Percentiles rank a stretch among this genome's conserved stretches.
Evolutionary conservation across 2,888 invertebrate genomes (phyloP).

Genomic region (Tiliacea aurago): DNA sequence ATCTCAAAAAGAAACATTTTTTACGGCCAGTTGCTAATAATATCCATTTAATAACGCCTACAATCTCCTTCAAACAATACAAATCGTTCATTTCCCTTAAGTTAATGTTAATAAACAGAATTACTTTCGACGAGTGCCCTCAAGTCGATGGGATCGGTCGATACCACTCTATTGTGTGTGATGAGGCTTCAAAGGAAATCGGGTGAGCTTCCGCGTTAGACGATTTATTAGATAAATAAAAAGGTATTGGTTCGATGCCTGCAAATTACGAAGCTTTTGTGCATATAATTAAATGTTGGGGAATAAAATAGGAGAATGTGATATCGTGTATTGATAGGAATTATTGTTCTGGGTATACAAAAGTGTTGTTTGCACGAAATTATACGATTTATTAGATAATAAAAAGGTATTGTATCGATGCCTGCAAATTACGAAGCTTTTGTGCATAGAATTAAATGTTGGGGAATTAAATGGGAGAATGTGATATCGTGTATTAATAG

Average conservation of each 20-base stretch:
- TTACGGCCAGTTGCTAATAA: slow-evolving; percentile 13
- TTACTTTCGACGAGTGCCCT: slow-evolving; percentile 48
- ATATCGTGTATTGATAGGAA: neutral
- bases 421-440: too few species aligned
- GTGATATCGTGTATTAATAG: too few species aligned
- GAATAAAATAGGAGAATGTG: slow-evolving; percentile 12
- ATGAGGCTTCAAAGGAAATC: slow-evolving; percentile 48
- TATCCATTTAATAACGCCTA: slow-evolving; percentile 7
- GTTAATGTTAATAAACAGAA: slow-evolving; percentile 55
- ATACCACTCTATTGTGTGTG: slow-evolving; percentile 56
- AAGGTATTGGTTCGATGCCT: slow-evolving; percentile 43
- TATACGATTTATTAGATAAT: too few species aligned
- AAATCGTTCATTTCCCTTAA: slow-evolving; percentile 24
- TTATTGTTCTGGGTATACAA: neutral
- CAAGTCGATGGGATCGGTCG: slow-evolving; percentile 46
- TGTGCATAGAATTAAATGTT: too few species aligned
- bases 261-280: slow-evolving; percentile 45
- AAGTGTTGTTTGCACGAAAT: neutral
- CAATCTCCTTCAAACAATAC: slow-evolving; percentile 30
- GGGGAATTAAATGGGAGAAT: too few species aligned
- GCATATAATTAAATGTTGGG: slow-evolving; percentile 41
- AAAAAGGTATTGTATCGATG: too few species aligned
- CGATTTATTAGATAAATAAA: slow-evolving; percentile 58
- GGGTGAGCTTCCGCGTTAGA: slow-evolving; percentile 36
- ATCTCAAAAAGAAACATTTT: neutral